Conservation (phyloP, 2,797 vertebrate genomes). For the Aeoliscus strigatus region DNA sequence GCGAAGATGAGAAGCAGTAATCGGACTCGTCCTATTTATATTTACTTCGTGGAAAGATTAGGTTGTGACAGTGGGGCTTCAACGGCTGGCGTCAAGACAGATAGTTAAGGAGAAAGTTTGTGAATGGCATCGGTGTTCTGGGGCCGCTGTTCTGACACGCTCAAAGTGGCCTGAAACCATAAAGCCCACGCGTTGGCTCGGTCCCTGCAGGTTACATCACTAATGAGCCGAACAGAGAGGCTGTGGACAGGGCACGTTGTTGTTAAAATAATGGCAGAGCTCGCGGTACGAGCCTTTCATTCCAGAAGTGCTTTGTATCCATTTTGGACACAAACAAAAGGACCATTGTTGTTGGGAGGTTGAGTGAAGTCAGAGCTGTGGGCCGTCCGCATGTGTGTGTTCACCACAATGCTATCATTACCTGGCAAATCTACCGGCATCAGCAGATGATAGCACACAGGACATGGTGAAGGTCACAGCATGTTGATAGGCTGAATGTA, state of each 20-base stretch:
- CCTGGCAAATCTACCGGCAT: slow-evolving; percentile 43
- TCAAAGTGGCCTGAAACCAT: slow-evolving; percentile 19
- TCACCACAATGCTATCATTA: slow-evolving; percentile 35
- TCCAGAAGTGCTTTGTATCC: slow-evolving; percentile 20
- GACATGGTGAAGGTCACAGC: slow-evolving; percentile 58
- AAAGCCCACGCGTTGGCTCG: slow-evolving; percentile 34
- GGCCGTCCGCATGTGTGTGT: slow-evolving; percentile 7
- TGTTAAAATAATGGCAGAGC: slow-evolving; percentile 22
- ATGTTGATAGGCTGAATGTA: slow-evolving; percentile 24
- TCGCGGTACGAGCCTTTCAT: slow-evolving; percentile 14
- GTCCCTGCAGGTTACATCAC: slow-evolving; percentile 49
- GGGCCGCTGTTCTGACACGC: slow-evolving; percentile 43
- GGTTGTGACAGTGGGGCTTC: slow-evolving; percentile 8
- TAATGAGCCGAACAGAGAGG: slow-evolving; percentile 40
- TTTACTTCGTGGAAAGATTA: slow-evolving; percentile 27
- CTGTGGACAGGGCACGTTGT: slow-evolving; percentile 30
- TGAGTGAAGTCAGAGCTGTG: slow-evolving; percentile 1
- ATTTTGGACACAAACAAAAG: slow-evolving; percentile 24
- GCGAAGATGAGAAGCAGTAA: slow-evolving; percentile 26
- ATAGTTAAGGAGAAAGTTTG: slow-evolving; percentile 33
- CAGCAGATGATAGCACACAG: slow-evolving; percentile 51
- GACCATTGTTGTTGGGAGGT: slow-evolving; percentile 5
- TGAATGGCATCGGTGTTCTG: slow-evolving; percentile 17
- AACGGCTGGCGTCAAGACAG: slow-evolving; percentile 18
- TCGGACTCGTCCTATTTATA: slow-evolving; percentile 39